Conservation (phyloP, 2,888 invertebrate genomes). For the Microplitis deprimator region DNA sequence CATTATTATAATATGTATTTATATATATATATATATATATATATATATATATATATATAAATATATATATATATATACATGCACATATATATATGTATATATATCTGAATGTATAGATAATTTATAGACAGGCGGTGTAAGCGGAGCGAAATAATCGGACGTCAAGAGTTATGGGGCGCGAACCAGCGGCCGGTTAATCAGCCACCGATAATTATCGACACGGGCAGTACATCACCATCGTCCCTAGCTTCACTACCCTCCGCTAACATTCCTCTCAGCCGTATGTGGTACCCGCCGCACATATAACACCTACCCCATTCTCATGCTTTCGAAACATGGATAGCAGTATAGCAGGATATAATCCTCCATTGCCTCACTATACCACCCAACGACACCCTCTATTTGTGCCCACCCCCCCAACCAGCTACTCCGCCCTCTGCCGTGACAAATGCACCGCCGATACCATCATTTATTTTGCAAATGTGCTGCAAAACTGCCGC, state of each 20-base stretch:
- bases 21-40: too few species aligned
- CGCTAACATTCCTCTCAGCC: slow-evolving; percentile 37
- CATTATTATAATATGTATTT: too few species aligned
- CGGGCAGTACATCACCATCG: slow-evolving; percentile 69
- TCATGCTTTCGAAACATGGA: slow-evolving; percentile 38
- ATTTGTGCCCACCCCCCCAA: slow-evolving; percentile 46
- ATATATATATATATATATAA: slow-evolving; percentile 6
- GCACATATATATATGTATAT: neutral
- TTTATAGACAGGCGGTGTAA: slow-evolving; percentile 45
- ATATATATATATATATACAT: neutral
- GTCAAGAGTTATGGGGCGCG: slow-evolving; percentile 71
- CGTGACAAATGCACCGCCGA: slow-evolving; percentile 71
- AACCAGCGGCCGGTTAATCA: slow-evolving; percentile 71
- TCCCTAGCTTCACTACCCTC: slow-evolving; percentile 46
- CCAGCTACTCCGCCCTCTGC: slow-evolving; percentile 48
- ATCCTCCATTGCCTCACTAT: slow-evolving; percentile 34
- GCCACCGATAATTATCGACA: slow-evolving; percentile 72
- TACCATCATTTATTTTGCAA: slow-evolving; percentile 72
- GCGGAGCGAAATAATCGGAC: slow-evolving; percentile 71
- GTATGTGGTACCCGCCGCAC: slow-evolving; percentile 25
- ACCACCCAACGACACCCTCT: slow-evolving; percentile 10
- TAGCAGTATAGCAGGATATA: slow-evolving; percentile 41
- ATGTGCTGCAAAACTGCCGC: slow-evolving; percentile 71
- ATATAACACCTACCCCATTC: slow-evolving; percentile 35
- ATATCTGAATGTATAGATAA: slow-evolving; percentile 5